A percentile compares a stretch with the other conserved stretches of the same genome.
Conservation (phyloP, 2,113 vertebrate genomes). For the Tyto alba region DNA sequence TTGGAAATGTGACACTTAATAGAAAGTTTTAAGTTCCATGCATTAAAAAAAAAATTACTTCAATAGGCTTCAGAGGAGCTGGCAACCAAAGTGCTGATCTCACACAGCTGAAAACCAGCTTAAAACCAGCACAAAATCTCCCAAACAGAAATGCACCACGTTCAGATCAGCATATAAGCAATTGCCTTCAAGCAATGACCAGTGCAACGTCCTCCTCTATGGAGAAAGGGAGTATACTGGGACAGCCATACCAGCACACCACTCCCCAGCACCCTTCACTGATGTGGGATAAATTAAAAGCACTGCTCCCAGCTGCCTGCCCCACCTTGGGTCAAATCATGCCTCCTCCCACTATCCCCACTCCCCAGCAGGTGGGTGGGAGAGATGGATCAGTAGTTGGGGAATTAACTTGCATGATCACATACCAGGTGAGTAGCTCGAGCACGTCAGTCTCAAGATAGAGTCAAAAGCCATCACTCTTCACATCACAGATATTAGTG, state of each 20-base stretch:
- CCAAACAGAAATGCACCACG: fast-evolving
- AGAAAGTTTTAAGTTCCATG: neutral
- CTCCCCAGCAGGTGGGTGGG: neutral
- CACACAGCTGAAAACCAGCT: neutral
- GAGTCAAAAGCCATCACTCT: neutral
- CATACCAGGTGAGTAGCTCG: neutral
- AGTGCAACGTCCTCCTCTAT: neutral
- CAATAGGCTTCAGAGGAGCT: neutral
- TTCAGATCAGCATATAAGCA: neutral
- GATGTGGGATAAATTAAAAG: neutral
- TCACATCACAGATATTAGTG: neutral
- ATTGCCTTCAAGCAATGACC: fast-evolving
- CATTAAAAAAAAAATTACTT: neutral
- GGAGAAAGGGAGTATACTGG: fast-evolving
- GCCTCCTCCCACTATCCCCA: neutral
- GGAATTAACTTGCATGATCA: neutral
- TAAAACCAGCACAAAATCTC: neutral
- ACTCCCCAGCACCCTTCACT: neutral
- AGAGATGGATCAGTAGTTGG: fast-evolving
- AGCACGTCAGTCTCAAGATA: neutral
- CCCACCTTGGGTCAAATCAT: neutral
- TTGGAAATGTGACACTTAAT: neutral
- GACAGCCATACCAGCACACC: neutral
- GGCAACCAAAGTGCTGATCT: neutral
- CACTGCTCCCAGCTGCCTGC: neutral